Conservation (phyloP, 2,888 invertebrate genomes). For the Eupithecia subfuscata region DNA sequence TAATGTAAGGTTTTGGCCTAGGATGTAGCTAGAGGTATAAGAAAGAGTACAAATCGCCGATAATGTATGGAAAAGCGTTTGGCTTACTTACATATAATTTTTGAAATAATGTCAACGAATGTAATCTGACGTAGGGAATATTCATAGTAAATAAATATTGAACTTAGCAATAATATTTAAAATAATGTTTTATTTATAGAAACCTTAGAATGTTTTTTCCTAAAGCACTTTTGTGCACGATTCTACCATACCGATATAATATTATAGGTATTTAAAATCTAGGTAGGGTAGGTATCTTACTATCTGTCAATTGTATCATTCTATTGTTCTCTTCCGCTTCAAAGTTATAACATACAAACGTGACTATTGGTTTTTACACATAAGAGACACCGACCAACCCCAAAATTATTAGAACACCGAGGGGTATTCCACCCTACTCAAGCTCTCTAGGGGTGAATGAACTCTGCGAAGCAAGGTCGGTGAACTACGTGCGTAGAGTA, state of each 20-base stretch:
- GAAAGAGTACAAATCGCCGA: constrained; percentile 83
- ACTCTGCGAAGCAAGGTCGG: constrained; percentile 43
- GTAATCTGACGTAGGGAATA: constrained; percentile 84
- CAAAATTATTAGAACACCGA: constrained; percentile 49
- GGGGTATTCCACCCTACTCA: constrained; percentile 55
- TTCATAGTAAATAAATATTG: constrained; percentile 84
- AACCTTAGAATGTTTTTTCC: not conserved
- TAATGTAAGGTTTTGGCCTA: constrained; percentile 84
- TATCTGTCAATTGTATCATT: not conserved
- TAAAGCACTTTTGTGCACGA: not conserved
- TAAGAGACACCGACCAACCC: constrained; percentile 34
- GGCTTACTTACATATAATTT: constrained; percentile 82
- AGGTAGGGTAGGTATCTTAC: not conserved
- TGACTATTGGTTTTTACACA: constrained; percentile 27
- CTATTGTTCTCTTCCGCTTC: not conserved
- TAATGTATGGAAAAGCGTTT: constrained; percentile 77
- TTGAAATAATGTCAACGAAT: constrained; percentile 84
- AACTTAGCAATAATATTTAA: constrained; percentile 83
- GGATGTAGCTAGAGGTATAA: constrained; percentile 83
- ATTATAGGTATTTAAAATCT: not conserved
- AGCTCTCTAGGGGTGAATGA: constrained; percentile 51
- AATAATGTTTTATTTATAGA: constrained; percentile 67
- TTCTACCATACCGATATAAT: not conserved
- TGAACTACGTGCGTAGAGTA: constrained; percentile 40
- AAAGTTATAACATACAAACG: not conserved